A percentile compares a stretch with the other conserved stretches of the same genome.
phyloP scores from a whole-genome alignment of 2,888 invertebrate species.

The Agonopterix subpropinquella region DNA sequence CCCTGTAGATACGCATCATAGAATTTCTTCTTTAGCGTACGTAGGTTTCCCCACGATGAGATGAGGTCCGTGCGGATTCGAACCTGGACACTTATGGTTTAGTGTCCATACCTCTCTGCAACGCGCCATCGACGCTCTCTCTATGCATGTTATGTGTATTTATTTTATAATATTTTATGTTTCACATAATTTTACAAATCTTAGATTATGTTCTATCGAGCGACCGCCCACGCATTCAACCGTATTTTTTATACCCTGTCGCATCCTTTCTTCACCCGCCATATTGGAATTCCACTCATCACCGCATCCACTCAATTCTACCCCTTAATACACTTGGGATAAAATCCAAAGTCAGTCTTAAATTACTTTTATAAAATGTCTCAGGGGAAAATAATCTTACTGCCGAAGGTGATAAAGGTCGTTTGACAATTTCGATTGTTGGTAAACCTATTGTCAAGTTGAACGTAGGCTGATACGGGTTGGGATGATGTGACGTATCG shows the following conservation, averaged over 20 bases:
- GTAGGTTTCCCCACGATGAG: no score
- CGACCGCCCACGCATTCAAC: conserved; percentile 46
- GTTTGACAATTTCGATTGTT: conserved; percentile 32
- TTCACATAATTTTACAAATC: no score
- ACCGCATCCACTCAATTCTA: conserved; percentile 34
- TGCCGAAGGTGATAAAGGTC: conserved; percentile 33
- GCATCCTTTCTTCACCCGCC: conserved; percentile 55
- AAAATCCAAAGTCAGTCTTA: conserved; percentile 28
- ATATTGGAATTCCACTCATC: conserved; percentile 51
- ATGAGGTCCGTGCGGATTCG: no score
- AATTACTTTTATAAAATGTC: conserved; percentile 6
- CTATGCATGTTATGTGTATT: no score
- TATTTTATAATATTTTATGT: no score
- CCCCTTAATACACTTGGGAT: conserved; percentile 27
- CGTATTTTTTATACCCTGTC: conserved; percentile 54
- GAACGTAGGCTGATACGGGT: conserved; percentile 57
- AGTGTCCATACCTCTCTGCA: no score
- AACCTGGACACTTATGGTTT: no score
- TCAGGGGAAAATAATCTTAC: conserved; percentile 37
- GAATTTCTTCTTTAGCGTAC: no score
- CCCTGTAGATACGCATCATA: no score
- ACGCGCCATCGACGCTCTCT: no score
- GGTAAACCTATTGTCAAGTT: conserved; percentile 38
- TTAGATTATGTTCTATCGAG: no score
- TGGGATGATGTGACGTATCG: conserved; percentile 50